phyloP scores from a whole-genome alignment of 2,888 invertebrate species.

The Leptarthrus brevirostris region DNA sequence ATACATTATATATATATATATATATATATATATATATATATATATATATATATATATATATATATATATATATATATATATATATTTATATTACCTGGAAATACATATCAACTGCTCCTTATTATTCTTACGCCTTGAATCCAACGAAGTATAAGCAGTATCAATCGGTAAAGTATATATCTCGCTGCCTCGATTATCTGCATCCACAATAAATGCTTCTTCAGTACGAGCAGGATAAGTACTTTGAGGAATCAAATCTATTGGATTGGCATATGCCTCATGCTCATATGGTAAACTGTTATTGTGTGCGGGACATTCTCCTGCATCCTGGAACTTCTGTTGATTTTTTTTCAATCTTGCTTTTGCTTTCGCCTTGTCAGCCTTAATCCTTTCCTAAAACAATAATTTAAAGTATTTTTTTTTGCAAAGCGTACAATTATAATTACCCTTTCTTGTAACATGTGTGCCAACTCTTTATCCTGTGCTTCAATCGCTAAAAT shows the following conservation, averaged over 20 bases:
- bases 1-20: no score
- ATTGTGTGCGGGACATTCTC: constrained; percentile 68
- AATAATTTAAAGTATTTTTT: constrained; percentile 26
- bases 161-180: constrained; percentile 66
- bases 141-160: no score
- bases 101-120: no score
- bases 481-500: constrained; percentile 82
- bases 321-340: constrained; percentile 54
- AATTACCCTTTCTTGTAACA: constrained; percentile 75
- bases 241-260: constrained; percentile 66
- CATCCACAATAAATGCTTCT: not conserved
- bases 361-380: constrained; percentile 76
- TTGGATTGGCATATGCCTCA: constrained; percentile 70
- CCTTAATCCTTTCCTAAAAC: constrained; percentile 75
- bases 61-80: no score
- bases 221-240: not conserved
- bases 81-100: no score
- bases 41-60: no score
- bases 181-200: constrained; percentile 61
- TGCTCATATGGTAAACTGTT: constrained; percentile 58
- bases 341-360: constrained; percentile 74
- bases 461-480: constrained; percentile 80
- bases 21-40: no score
- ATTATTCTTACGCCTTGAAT: no score
- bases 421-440: constrained; percentile 1